phyloP scores from a whole-genome alignment of 2,113 vertebrate genomes.

The Crotophaga sulcirostris region DNA sequence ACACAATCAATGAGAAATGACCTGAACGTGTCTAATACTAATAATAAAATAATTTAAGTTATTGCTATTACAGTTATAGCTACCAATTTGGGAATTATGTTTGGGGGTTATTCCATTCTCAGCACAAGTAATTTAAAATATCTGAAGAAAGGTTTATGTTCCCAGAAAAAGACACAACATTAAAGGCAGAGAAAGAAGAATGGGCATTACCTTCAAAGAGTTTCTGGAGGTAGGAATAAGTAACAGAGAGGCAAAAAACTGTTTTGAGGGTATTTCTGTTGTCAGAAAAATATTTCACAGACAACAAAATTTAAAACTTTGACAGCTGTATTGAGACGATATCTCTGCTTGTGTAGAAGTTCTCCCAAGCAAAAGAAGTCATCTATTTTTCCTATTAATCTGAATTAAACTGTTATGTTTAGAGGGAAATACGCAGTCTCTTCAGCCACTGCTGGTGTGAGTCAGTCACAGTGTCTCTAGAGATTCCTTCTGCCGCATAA shows the following conservation, averaged over 20 bases:
- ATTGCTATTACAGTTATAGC: not conserved
- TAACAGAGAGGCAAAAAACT: not conserved
- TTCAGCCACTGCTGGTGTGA: not conserved
- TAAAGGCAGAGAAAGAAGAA: not conserved
- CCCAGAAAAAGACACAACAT: not conserved
- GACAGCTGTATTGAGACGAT: not conserved
- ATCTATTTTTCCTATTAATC: not conserved
- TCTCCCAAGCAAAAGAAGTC: not conserved
- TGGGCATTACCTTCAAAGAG: not conserved
- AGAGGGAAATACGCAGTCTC: not conserved
- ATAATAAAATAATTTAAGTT: not conserved
- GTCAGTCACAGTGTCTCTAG: conserved; percentile 7
- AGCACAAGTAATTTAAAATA: not conserved
- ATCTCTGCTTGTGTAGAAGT: not conserved
- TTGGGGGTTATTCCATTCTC: not conserved
- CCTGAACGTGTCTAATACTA: not conserved
- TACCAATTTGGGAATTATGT: not conserved
- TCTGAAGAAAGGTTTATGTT: not conserved
- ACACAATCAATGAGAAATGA: not conserved
- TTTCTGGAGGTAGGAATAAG: not conserved
- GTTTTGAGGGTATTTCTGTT: not conserved
- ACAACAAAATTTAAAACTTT: not conserved
- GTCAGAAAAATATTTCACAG: not conserved
- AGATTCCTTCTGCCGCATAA: conserved; percentile 7
- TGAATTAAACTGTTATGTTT: not conserved